Conservation (phyloP, 2,888 invertebrate species). For the Didymodactylos carnosus region DNA sequence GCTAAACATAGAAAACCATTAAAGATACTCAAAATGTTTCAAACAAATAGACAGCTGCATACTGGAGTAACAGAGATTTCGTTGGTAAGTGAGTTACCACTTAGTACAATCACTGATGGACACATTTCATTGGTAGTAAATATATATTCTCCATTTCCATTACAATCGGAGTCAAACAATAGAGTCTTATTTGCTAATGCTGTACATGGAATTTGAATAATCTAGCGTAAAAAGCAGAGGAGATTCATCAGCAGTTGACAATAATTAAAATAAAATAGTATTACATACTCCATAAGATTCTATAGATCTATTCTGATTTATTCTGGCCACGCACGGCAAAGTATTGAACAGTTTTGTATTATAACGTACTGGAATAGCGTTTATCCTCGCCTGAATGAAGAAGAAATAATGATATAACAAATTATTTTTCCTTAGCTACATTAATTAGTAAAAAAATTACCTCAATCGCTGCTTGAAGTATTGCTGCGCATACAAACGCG, state of each 20-base stretch:
- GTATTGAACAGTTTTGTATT: not conserved
- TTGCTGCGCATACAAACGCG: constrained; percentile 18
- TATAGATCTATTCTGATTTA: not conserved
- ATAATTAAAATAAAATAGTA: not conserved
- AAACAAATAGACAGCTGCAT: too few relatives aligned
- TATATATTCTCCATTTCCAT: not conserved
- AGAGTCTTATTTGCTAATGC: not conserved
- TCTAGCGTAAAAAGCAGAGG: not conserved
- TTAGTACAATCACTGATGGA: not conserved
- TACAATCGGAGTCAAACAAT: not conserved
- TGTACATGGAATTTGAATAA: not conserved
- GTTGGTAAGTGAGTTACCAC: too few relatives aligned
- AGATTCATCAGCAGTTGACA: too few relatives aligned
- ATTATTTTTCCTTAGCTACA: not conserved
- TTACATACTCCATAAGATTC: not conserved
- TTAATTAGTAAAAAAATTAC: not conserved
- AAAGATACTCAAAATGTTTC: not conserved
- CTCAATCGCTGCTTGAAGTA: constrained; percentile 15
- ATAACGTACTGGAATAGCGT: not conserved
- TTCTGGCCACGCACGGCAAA: not conserved
- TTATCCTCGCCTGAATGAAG: not conserved
- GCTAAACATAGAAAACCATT: not conserved
- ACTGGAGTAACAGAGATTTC: too few relatives aligned
- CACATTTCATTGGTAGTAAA: not conserved
- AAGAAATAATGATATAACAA: too few relatives aligned